Base-by-base conservation (phyloP, 1,140 invertebrate genomes). In the Caerostris darwini region DNA sequence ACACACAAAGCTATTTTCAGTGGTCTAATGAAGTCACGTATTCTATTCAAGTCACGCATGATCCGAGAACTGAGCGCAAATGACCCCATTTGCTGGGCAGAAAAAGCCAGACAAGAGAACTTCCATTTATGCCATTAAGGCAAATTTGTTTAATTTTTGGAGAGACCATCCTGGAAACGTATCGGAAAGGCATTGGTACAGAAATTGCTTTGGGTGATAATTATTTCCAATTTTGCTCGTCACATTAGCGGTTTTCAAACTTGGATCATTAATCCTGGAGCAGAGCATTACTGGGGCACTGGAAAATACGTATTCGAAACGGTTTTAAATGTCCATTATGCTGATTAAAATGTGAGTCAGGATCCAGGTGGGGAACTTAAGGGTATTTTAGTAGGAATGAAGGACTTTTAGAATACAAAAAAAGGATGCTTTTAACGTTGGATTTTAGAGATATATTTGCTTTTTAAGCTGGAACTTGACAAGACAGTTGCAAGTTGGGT, bases 271-370 rank as follows among this genome's bases (percentile, higher is more conserved):
- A 81, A 81, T 81, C 19, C 19, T n/a, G 71, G 19, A 81, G 34
- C 5, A 81, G n/a, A 14, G 2, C 17, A 67, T 14, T n/a, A n/a
- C 17, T 34, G 3, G n/a, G 5, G 12, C 3, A 34, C 6, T 12
- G 71, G 34, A 8, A 81, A 0, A 81, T 81, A 5, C 71, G 19
- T 53, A 34, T 10, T 34, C 19, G 3, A 5, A 81, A 81, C 61
- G 19, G 2, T 50, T 81, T 81, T 81, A 53, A 50, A 53, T 12
- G 6, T 3, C 71, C 71, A 81, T 81, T 81, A 81, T 81, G 50
- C 50, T 81, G 71, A 81, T 81, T 81, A 81, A 81, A 81, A 81
- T 19, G 34, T 19, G 71, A 81, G 12, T 12, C 10, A 81, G 71
- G 7, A 3, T 4, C 3, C 0, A 12, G 71, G 5, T 71, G 12